Base-by-base conservation (phyloP, 2,888 invertebrate genomes). In the Luperina nickerlii region DNA sequence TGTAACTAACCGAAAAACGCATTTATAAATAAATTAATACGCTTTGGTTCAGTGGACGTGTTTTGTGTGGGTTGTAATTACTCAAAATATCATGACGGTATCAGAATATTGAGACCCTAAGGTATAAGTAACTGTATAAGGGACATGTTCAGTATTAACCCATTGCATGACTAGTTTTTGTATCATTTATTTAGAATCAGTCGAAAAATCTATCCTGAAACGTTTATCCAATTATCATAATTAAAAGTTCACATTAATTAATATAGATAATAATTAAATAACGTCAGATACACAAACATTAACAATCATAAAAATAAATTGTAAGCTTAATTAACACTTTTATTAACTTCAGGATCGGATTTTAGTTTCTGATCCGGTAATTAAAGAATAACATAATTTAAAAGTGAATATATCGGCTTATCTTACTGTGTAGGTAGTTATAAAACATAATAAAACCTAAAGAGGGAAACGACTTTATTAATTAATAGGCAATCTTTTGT, bases 1-100 rank as follows among this genome's bases (percentile, higher is more conserved):
- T 95, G 94, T 94, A 94, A 94, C 95, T 94, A 94, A 95, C 94
- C 93, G 94, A 93, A 94, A 95, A 94, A 93, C 92, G 93, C 93
- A 93, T 93, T 92, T 92, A 92, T 93, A 89, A 89, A 90, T 89
- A 89, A 90, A 89, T 89, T 89, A 89, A 89, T 89, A 84, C 84
- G 90, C 74, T 85, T 80, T 87, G 90, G 86, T 89, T 89, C 89
- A 89, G 85, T 89, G 83, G 87, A 81, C 70, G 72, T 70, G 80
- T 71, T 87, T 82, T 84, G 81, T 85, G 85, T 82, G 81, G 82
- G 82, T 83, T 69, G 63, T 87, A 84, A 89, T 89, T 89, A 87
- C 72, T 78, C 76, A 78, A 86, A 89, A 89, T 80, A 84, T 87
- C 78, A 70, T 82, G 78, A 81, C 80, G 73, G 71, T 82, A 78